Evolutionary conservation across 2,797 vertebrate species (phyloP).

Genomic region (Clarias pachynema): DNA sequence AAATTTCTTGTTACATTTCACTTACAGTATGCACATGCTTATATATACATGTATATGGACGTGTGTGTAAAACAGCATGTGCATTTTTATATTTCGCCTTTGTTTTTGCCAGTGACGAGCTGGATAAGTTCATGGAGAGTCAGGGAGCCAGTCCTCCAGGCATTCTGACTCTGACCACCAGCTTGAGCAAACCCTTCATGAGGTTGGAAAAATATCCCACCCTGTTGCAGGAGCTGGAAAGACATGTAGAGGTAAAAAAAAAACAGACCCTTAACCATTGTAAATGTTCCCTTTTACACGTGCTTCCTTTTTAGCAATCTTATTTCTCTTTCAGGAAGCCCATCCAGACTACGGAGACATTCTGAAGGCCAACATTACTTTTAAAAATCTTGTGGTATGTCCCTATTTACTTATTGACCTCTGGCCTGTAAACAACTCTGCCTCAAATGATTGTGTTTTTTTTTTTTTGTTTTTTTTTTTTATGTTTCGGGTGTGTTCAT

Average conservation of each 20-base stretch:
- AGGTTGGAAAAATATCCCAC: constrained; percentile 94
- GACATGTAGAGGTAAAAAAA: constrained; percentile 90
- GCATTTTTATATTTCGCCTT: not conserved
- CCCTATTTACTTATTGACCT: not conserved
- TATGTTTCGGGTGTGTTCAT: not conserved
- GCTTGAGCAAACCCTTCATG: constrained; percentile 96
- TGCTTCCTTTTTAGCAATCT: not conserved
- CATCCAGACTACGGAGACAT: constrained; percentile 93
- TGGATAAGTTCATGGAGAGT: constrained; percentile 95
- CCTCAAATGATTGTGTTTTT: not conserved
- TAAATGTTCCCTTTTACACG: not conserved
- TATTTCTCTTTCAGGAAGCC: constrained; percentile 80
- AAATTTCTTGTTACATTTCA: too few species aligned
- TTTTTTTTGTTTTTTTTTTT: not conserved
- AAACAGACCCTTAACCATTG: constrained; percentile 1
- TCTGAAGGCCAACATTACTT: constrained; percentile 83
- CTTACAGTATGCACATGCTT: too few species aligned
- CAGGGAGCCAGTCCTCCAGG: constrained; percentile 88
- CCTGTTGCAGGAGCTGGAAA: constrained; percentile 92
- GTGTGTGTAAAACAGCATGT: not conserved
- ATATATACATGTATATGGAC: too few species aligned
- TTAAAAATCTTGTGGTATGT: constrained; percentile 92
- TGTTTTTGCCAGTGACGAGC: constrained; percentile 81
- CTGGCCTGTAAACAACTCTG: not conserved
- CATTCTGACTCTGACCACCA: constrained; percentile 91